Evolutionary conservation across 2,797 vertebrate species (phyloP).

Genomic region (Hozukius guyotensis): DNA sequence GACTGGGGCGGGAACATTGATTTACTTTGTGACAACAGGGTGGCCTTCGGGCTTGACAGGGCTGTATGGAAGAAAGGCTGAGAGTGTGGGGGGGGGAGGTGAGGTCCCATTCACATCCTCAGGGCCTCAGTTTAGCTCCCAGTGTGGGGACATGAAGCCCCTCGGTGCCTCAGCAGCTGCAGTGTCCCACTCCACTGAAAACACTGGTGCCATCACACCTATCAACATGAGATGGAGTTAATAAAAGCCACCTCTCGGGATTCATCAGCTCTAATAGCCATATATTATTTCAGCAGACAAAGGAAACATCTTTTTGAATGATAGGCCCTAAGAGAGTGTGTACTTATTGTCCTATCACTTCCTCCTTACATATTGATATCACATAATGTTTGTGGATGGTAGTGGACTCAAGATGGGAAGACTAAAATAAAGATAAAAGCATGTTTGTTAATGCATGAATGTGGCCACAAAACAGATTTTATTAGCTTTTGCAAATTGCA

Average conservation of each 20-base stretch:
- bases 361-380: slow-evolving; percentile 48
- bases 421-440: neutral
- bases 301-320: slow-evolving; percentile 69
- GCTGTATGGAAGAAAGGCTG: slow-evolving; percentile 36
- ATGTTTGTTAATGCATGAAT: neutral
- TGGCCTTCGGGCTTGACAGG: slow-evolving; percentile 70
- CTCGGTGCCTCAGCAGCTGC: slow-evolving; percentile 64
- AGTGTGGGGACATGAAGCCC: slow-evolving; percentile 45
- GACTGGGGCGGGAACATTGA: slow-evolving; percentile 66
- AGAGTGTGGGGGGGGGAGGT: neutral
- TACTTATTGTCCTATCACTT: slow-evolving; percentile 48
- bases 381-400: slow-evolving; percentile 13
- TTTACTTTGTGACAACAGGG: slow-evolving; percentile 72
- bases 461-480: neutral
- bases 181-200: slow-evolving; percentile 42
- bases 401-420: neutral
- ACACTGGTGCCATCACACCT: slow-evolving; percentile 63
- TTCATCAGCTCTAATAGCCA: slow-evolving; percentile 76
- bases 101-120: slow-evolving; percentile 53
- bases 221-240: slow-evolving; percentile 76
- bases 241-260: slow-evolving; percentile 76
- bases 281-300: slow-evolving; percentile 74
- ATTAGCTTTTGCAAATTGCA: neutral
- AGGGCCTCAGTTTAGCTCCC: slow-evolving; percentile 46
- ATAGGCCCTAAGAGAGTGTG: slow-evolving; percentile 69